These are phyloP conservation scores for Drosophila antonietae DNA, from an alignment of 2,888 invertebrate genomes.

Conservation along the genomic window DNA sequence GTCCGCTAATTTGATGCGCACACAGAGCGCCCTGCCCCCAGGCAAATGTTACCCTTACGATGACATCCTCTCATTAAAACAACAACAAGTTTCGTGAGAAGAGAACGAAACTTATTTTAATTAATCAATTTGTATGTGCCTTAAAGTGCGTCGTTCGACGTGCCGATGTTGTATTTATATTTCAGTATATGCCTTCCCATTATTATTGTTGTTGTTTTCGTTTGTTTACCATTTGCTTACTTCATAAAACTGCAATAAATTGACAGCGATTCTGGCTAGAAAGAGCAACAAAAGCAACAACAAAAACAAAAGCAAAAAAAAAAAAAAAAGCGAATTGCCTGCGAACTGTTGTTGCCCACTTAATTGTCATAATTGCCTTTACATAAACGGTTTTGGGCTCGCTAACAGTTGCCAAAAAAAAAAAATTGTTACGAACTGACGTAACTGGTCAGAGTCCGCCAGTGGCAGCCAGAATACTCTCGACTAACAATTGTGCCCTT, in stretches of 20 bases:
- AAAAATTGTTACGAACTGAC: conserved; percentile 29
- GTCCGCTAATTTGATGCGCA: conserved; percentile 35
- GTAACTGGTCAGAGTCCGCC: conserved; percentile 3
- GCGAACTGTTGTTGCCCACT: conserved; percentile 30
- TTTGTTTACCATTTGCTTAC: conserved; percentile 44
- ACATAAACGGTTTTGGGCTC: conserved; percentile 34
- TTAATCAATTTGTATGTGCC: conserved; percentile 71
- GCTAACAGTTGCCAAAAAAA: conserved; percentile 20
- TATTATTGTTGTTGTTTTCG: conserved; percentile 3
- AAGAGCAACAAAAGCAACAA: conserved; percentile 4
- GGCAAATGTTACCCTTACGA: conserved; percentile 19
- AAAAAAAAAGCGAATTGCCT: neutral
- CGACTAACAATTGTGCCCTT: neutral
- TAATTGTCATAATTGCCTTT: conserved; percentile 52
- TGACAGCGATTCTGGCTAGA: conserved; percentile 33
- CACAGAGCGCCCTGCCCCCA: conserved; percentile 15
- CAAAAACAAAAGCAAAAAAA: conserved; percentile 3
- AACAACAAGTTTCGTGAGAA: conserved; percentile 23
- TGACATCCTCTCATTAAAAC: conserved; percentile 32
- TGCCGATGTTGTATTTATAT: conserved; percentile 43
- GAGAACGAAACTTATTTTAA: conserved; percentile 56
- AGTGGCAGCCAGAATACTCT: neutral
- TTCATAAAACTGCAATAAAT: conserved; percentile 56
- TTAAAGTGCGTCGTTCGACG: conserved; percentile 32
- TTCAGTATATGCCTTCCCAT: neutral